Base-by-base conservation (phyloP, 35 echinoderm and acorn worm species). In the Anneissia japonica region DNA sequence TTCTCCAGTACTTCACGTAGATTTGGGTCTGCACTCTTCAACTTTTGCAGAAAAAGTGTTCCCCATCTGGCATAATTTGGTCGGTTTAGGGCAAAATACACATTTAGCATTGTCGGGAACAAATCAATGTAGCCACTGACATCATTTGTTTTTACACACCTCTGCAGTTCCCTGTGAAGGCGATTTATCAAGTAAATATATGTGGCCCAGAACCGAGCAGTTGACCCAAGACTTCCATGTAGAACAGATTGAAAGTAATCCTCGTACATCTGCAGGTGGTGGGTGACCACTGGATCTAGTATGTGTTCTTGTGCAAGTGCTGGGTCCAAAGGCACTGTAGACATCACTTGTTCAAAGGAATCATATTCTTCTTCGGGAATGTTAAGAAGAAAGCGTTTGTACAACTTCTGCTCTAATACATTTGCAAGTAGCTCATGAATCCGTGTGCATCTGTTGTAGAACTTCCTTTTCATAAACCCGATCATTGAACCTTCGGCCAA, bases 111-210 rank as follows among this genome's bases (percentile, higher is more conserved):
- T n/a, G n/a, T n/a, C n/a, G n/a, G n/a, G n/a, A 64, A 23, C 21
- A 64, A 9, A 12, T 64, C 41, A 72, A 89, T 86, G 83, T 93
- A 93, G 0, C 31, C 73, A 38, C 35, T n/a, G 14, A 89, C 39
- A 41, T 93, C 87, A 82, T 89, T 93, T 0, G 31, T 74, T 9
- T 74, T 45, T 3, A 86, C 14, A 76, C 76, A 76, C 37, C 77
- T 75, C 87, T 86, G 82, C 21, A 89, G 83, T 29, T 89, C 83
- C 46, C 56, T 77, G 64, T 89, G 87, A 33, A 89, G 23, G 38
- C 82, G 55, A 64, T 93, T 93, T 26, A 93, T 86, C 91, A 85
- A 74, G 77, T 85, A 93, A 13, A 93, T 83, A 83, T 93, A 93
- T 21, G 31, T 46, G 37, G 87, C 1, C 87, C 87, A 89, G 82